These are phyloP conservation scores for Neofelis nebulosa DNA, from an alignment of 2,113 vertebrate species.

Conservation along the genomic window DNA sequence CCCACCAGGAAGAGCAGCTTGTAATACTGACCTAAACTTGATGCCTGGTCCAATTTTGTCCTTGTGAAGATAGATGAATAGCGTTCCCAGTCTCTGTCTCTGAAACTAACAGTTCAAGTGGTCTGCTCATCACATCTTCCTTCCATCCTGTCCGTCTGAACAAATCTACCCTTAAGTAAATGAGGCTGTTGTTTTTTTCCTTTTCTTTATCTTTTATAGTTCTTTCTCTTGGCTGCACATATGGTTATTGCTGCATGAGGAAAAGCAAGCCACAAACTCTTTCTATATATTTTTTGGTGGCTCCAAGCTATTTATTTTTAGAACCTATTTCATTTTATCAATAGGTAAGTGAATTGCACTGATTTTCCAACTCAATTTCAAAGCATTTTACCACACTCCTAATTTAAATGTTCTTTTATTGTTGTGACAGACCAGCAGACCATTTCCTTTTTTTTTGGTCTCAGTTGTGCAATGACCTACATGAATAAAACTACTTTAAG, in stretches of 20 bases:
- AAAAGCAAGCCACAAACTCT: slow-evolving; percentile 1
- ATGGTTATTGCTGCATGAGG: slow-evolving; percentile 27
- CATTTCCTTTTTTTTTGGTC: background rate
- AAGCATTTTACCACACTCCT: slow-evolving; percentile 26
- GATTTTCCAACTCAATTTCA: slow-evolving; percentile 46
- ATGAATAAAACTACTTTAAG: slow-evolving; percentile 34
- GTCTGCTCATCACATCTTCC: background rate
- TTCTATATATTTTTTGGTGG: background rate
- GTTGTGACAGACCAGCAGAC: slow-evolving; percentile 22
- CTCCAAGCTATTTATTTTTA: slow-evolving; percentile 19
- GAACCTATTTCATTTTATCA: slow-evolving; percentile 31
- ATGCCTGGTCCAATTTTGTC: background rate
- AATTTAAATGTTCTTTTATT: slow-evolving; percentile 49
- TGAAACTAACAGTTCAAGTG: background rate
- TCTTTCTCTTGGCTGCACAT: background rate
- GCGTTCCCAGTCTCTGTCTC: background rate
- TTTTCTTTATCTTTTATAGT: background rate
- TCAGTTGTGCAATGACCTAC: slow-evolving; percentile 2
- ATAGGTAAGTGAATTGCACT: slow-evolving; percentile 41
- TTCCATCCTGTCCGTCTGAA: background rate
- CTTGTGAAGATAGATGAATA: background rate
- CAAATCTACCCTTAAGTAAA: background rate
- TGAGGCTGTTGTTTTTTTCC: background rate
- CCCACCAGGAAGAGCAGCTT: background rate
- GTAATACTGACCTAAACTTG: background rate